Evolutionary conservation across 2,797 vertebrate species (phyloP).

Genomic region (Cyprinella venusta): DNA sequence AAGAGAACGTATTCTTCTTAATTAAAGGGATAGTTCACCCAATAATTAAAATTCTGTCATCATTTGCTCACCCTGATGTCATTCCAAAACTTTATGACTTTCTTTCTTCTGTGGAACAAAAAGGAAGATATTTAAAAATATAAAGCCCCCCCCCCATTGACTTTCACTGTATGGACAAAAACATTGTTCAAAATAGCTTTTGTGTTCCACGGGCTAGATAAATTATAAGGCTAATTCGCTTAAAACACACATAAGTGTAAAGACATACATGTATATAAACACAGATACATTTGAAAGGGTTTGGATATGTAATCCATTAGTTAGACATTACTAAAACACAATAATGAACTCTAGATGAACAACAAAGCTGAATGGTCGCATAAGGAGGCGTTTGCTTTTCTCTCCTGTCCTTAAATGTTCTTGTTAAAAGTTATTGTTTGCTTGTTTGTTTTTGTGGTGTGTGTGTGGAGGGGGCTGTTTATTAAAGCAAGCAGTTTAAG

Average conservation of each 20-base stretch:
- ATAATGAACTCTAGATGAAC: background rate
- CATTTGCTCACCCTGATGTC: background rate
- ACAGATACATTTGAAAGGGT: background rate
- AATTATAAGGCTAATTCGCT: background rate
- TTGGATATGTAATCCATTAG: constrained; percentile 21
- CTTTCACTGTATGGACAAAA: background rate
- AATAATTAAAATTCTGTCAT: background rate
- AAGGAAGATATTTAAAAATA: background rate
- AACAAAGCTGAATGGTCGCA: constrained; percentile 1
- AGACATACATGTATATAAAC: background rate
- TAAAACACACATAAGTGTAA: background rate
- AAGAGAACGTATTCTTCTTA: background rate
- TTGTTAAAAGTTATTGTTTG: constrained; percentile 66
- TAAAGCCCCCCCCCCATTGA: background rate
- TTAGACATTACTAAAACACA: constrained; percentile 1
- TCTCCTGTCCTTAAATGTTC: constrained; percentile 49
- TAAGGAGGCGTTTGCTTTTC: constrained; percentile 21
- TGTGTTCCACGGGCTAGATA: background rate
- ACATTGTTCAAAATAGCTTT: background rate
- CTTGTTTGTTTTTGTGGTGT: constrained; percentile 76
- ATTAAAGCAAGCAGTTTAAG: constrained; percentile 78
- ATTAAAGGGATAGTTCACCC: background rate
- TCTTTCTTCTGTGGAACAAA: background rate
- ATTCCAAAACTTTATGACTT: background rate
- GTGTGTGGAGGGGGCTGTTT: constrained; percentile 71